Evolutionary conservation across 2,888 invertebrate species (phyloP).

Genomic region (Cyaniris semiargus): DNA sequence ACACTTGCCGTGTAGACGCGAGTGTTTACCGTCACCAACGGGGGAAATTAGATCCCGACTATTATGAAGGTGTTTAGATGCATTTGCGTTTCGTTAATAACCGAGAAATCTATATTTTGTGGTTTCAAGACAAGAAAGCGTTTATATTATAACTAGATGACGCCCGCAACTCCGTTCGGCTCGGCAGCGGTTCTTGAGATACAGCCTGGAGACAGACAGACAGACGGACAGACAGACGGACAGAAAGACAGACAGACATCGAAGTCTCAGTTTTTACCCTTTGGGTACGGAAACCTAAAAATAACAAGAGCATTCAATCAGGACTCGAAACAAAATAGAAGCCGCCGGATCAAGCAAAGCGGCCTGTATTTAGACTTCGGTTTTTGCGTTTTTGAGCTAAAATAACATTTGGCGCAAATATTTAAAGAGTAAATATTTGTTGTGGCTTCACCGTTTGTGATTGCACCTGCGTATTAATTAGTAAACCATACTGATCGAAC

Average conservation of each 20-base stretch:
- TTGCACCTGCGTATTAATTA: constrained; percentile 31
- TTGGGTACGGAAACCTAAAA: too few species aligned
- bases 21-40: constrained; percentile 40
- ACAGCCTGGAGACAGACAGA: too few species aligned
- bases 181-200: too few species aligned
- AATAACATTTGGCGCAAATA: constrained; percentile 33
- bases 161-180: too few species aligned
- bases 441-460: constrained; percentile 30
- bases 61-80: constrained; percentile 17
- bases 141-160: too few species aligned
- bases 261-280: too few species aligned
- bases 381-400: constrained; percentile 30
- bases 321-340: constrained; percentile 30
- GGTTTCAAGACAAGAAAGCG: too few species aligned
- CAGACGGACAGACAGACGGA: too few species aligned
- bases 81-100: background rate
- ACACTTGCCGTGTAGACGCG: constrained; percentile 37
- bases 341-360: constrained; percentile 29
- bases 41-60: constrained; percentile 40
- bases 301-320: constrained; percentile 34
- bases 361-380: constrained; percentile 24
- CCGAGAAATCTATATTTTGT: background rate
- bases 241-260: too few species aligned
- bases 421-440: constrained; percentile 33
- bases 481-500: constrained; percentile 9